Evolutionary conservation across 2,888 invertebrate species (phyloP).

Genomic region (Nemotelus nigrinus): DNA sequence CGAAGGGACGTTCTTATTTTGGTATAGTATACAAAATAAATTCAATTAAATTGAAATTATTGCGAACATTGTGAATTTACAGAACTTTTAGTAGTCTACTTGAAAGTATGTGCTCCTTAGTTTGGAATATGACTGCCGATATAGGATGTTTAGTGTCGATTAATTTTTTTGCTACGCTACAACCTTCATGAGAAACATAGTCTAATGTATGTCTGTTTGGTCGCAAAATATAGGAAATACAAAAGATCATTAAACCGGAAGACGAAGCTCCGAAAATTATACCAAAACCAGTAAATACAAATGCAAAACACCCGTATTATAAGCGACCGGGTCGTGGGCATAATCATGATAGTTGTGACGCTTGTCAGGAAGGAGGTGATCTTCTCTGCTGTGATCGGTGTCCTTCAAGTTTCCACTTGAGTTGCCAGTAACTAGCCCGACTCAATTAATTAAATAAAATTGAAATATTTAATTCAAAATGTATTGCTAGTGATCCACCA

Average conservation of each 20-base stretch:
- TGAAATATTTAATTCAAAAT: background rate
- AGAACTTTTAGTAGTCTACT: too few relatives aligned
- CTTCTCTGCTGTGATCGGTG: slow-evolving; percentile 95
- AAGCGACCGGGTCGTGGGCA: slow-evolving; percentile 88
- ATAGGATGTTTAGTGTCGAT: too few relatives aligned
- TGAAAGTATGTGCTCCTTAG: too few relatives aligned
- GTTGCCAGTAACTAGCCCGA: slow-evolving; percentile 83
- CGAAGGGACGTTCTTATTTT: too few relatives aligned
- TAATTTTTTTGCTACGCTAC: too few relatives aligned
- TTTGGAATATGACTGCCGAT: too few relatives aligned
- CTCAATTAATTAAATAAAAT: slow-evolving; percentile 33
- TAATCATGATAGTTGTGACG: slow-evolving; percentile 93
- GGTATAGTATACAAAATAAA: too few relatives aligned
- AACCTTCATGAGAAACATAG: too few relatives aligned
- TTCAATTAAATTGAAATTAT: too few relatives aligned
- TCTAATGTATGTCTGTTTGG: too few relatives aligned
- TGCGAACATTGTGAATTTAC: too few relatives aligned
- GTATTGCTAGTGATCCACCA: slow-evolving; percentile 85
- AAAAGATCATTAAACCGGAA: slow-evolving; percentile 85
- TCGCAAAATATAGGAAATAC: slow-evolving; percentile 75
- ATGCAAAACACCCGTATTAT: slow-evolving; percentile 81
- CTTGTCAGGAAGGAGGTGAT: slow-evolving; percentile 94
- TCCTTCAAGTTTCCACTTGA: slow-evolving; percentile 93
- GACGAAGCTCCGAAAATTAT: slow-evolving; percentile 71
- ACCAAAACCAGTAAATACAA: slow-evolving; percentile 69